Evolutionary conservation across 1,140 invertebrate genomes (phyloP).

Genomic region (Pollicipes pollicipes): DNA sequence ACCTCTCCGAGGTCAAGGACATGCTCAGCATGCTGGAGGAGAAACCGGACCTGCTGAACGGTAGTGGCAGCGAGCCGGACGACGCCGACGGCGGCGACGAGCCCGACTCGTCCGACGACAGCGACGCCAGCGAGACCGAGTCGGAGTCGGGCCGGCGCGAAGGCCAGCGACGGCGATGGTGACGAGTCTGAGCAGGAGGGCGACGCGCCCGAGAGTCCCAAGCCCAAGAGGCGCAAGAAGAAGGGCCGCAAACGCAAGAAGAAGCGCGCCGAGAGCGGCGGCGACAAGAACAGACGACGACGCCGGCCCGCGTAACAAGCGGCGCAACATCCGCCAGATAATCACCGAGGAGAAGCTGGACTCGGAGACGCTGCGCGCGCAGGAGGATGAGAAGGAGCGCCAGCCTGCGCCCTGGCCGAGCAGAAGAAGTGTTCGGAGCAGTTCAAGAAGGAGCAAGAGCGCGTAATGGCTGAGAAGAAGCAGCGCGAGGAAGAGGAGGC

Average conservation of each 20-base stretch:
- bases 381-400: conserved; percentile 77
- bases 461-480: conserved; percentile 23
- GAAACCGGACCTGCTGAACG: background rate
- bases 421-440: conserved; percentile 70
- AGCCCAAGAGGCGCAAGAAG: conserved; percentile 14
- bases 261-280: background rate
- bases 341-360: conserved; percentile 82
- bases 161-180: background rate
- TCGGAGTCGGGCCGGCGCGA: background rate
- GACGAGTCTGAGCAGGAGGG: background rate
- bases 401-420: conserved; percentile 25
- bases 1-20: conserved; percentile 3
- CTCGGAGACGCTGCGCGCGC: conserved; percentile 73
- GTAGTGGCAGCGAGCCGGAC: background rate
- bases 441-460: conserved; percentile 64
- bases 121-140: conserved; percentile 9
- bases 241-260: background rate
- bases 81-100: conserved; percentile 10
- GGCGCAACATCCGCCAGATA: conserved; percentile 73
- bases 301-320: conserved; percentile 35
- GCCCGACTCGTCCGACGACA: background rate
- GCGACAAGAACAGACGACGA: background rate
- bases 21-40: conserved; percentile 4
- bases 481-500: conserved; percentile 17
- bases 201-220: conserved; percentile 2